Evolutionary conservation across 1,140 invertebrate genomes (phyloP).

Genomic region (Heliconius hermathena): DNA sequence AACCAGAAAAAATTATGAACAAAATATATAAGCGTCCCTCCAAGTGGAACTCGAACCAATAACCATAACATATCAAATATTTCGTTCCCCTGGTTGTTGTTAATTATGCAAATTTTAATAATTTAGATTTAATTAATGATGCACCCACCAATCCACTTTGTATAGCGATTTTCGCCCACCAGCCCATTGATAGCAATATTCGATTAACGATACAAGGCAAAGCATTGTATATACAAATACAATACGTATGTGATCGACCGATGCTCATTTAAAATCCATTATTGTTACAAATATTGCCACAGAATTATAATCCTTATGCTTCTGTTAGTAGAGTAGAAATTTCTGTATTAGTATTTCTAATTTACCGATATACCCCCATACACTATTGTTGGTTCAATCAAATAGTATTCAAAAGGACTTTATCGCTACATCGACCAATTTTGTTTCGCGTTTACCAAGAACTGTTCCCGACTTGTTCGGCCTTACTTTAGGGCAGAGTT

Average conservation of each 20-base stretch:
- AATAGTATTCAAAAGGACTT: slow-evolving; percentile 36
- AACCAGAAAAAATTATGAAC: too few relatives aligned
- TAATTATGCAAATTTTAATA: background rate
- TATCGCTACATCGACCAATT: slow-evolving; percentile 25
- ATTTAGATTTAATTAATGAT: background rate
- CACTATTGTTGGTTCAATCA: slow-evolving; percentile 35
- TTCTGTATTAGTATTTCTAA: slow-evolving; percentile 2
- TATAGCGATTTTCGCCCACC: background rate
- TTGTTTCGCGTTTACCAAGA: slow-evolving; percentile 15
- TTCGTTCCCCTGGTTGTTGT: too few relatives aligned
- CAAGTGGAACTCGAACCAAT: too few relatives aligned
- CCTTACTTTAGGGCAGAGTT: background rate
- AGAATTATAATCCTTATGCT: background rate
- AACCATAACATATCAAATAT: too few relatives aligned
- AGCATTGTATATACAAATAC: background rate
- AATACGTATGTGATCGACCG: slow-evolving; percentile 22
- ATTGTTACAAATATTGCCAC: background rate
- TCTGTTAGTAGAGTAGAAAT: background rate
- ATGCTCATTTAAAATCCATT: slow-evolving; percentile 30
- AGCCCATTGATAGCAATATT: slow-evolving; percentile 1
- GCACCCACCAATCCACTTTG: background rate
- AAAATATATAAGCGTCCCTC: too few relatives aligned
- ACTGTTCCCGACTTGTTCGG: background rate
- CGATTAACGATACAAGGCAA: background rate
- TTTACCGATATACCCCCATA: slow-evolving; percentile 23